phyloP scores from a whole-genome alignment of 2,797 vertebrate species.

The Dendrocincla fuliginosa region DNA sequence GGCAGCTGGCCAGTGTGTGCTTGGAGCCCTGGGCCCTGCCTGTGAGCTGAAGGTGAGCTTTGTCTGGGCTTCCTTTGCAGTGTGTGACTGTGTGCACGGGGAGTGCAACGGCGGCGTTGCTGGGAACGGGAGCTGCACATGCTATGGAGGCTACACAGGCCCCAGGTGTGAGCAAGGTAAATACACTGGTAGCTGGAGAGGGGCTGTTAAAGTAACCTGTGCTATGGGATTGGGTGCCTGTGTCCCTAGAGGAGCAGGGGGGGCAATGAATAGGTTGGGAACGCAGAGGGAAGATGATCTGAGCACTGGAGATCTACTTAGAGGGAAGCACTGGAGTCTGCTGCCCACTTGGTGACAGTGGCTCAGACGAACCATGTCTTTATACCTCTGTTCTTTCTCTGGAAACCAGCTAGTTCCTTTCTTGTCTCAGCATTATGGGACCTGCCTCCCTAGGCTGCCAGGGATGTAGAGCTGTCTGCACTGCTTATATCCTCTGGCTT shows the following conservation, averaged over 20 bases:
- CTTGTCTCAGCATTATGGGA: neutral
- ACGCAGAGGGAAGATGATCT: neutral
- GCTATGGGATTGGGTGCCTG: neutral
- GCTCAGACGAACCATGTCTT: neutral
- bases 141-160: slow-evolving; percentile 88
- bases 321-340: neutral
- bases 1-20: neutral
- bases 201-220: neutral
- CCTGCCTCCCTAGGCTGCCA: neutral
- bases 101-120: slow-evolving; percentile 80
- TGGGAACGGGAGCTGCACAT: slow-evolving; percentile 87
- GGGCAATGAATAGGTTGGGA: neutral
- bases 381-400: neutral
- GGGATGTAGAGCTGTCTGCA: neutral
- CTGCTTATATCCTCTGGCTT: neutral
- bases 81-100: slow-evolving; percentile 85
- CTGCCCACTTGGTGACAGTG: neutral
- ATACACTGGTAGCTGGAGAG: neutral
- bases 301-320: neutral
- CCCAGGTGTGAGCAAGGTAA: slow-evolving; percentile 87
- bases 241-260: neutral
- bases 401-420: neutral
- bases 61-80: slow-evolving; percentile 71
- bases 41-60: neutral
- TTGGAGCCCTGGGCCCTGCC: neutral